A percentile compares a stretch with the other conserved stretches of the same genome.
These are phyloP conservation scores for Strigops habroptila DNA, from an alignment of 2,113 vertebrate species.

Conservation along the genomic window DNA sequence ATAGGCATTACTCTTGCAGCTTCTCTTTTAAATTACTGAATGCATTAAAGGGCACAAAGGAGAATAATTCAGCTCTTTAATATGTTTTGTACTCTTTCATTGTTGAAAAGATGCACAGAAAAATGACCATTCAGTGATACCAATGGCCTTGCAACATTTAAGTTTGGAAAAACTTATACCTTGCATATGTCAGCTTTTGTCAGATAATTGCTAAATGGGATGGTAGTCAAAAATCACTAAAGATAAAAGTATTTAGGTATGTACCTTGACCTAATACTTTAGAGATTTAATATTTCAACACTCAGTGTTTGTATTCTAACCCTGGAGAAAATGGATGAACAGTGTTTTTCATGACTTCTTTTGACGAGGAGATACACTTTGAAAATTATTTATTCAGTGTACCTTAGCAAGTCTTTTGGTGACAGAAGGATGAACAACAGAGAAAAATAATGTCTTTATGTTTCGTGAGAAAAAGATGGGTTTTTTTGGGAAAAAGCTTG, in stretches of 20 bases:
- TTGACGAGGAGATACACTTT: background rate
- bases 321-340: background rate
- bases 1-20: background rate
- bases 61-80: background rate
- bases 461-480: background rate
- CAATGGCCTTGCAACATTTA: background rate
- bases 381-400: background rate
- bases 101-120: background rate
- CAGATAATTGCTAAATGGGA: background rate
- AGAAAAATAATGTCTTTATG: background rate
- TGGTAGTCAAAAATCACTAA: background rate
- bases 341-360: background rate
- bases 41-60: background rate
- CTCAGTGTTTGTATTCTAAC: background rate
- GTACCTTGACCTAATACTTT: background rate
- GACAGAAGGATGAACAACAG: background rate
- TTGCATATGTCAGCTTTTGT: background rate
- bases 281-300: background rate
- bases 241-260: background rate
- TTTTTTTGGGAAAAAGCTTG: accelerated
- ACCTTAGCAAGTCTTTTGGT: background rate
- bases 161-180: background rate
- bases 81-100: background rate
- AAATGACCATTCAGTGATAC: background rate
- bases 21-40: background rate